These are phyloP conservation scores for Butorides virescens DNA, from an alignment of 2,113 vertebrate species.

Conservation along the genomic window DNA sequence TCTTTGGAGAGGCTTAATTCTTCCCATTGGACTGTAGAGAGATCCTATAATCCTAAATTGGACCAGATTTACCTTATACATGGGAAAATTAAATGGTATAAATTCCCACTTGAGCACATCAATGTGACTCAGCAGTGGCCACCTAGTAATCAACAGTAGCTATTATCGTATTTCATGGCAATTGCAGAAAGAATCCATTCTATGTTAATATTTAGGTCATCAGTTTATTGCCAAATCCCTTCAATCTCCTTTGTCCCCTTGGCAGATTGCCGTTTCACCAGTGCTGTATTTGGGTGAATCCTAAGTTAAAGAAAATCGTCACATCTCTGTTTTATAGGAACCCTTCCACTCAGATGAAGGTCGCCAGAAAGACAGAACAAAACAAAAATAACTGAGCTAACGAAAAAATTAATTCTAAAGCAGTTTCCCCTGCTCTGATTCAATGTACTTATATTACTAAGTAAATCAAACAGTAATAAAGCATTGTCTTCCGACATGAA, in stretches of 20 bases:
- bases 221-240: not conserved
- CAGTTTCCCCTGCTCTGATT: not conserved
- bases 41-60: not conserved
- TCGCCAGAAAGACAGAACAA: not conserved
- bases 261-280: not conserved
- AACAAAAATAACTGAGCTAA: not conserved
- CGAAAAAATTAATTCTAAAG: not conserved
- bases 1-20: not conserved
- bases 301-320: not conserved
- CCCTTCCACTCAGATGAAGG: not conserved
- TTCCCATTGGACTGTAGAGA: not conserved
- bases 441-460: not conserved
- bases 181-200: not conserved
- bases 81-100: not conserved
- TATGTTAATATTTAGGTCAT: not conserved
- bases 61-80: not conserved
- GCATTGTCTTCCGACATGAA: constrained; percentile 40
- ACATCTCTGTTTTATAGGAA: not conserved
- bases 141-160: not conserved
- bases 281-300: not conserved
- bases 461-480: constrained; percentile 47
- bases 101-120: not conserved
- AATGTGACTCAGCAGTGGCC: not conserved
- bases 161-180: not conserved
- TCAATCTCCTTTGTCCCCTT: not conserved